Conservation (phyloP, 2,113 vertebrate species). For the Chaetodon auriga region DNA sequence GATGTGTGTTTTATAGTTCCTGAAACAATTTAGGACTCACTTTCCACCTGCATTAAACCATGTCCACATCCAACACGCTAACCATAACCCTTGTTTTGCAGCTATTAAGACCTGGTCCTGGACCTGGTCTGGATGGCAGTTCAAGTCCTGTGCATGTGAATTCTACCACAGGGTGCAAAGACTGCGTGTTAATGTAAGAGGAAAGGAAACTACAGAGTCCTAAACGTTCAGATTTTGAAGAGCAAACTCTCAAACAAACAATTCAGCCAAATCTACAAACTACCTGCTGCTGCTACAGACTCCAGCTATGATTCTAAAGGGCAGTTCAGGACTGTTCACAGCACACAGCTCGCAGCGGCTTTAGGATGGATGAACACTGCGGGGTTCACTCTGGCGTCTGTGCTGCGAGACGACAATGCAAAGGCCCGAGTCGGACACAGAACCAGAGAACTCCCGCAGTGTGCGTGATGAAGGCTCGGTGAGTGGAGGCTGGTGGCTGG, state of each 20-base stretch:
- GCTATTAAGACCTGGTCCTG: too few species aligned
- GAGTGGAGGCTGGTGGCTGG: conserved; percentile 9
- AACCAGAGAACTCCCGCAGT: conserved; percentile 2
- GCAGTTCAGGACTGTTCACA: background rate
- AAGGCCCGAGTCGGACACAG: background rate
- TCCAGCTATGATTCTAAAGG: background rate
- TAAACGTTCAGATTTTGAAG: background rate
- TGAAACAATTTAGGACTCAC: too few species aligned
- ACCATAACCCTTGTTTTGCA: too few species aligned
- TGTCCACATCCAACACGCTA: too few species aligned
- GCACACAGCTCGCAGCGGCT: background rate
- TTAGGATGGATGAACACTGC: background rate
- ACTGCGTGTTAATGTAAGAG: background rate
- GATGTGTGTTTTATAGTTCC: background rate
- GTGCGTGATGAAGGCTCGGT: conserved; percentile 22
- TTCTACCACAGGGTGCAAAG: too few species aligned
- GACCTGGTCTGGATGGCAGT: too few species aligned
- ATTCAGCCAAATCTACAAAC: background rate
- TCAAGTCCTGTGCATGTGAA: background rate
- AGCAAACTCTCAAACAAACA: background rate
- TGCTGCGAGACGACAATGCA: background rate
- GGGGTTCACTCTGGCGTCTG: conserved; percentile 38
- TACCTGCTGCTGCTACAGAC: background rate
- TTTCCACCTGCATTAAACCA: too few species aligned
- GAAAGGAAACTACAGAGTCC: background rate